Evolutionary conservation across 2,113 vertebrate genomes (phyloP).

Genomic region (Bungarus multicinctus): DNA sequence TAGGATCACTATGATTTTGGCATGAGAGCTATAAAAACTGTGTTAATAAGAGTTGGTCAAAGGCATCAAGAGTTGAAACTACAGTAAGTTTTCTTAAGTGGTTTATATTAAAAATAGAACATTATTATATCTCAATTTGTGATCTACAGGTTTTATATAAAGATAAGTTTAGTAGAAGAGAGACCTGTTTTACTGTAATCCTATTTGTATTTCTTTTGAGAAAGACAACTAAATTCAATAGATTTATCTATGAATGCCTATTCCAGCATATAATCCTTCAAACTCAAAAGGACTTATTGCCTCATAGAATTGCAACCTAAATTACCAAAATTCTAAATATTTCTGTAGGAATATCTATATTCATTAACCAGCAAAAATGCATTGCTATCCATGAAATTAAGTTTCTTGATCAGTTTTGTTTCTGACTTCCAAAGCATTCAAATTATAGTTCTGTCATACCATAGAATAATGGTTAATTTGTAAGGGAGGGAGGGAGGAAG

Average conservation of each 20-base stretch:
- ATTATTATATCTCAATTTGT: background rate
- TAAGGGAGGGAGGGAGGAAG: background rate
- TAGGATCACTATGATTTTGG: conserved; percentile 72
- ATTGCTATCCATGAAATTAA: background rate
- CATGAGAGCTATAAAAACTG: conserved; percentile 67
- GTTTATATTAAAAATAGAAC: background rate
- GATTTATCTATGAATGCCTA: background rate
- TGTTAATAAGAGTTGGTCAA: conserved; percentile 61
- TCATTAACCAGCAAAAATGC: background rate
- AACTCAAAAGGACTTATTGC: background rate
- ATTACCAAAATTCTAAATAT: background rate
- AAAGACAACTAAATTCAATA: background rate
- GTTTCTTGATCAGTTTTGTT: background rate
- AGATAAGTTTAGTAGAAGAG: background rate
- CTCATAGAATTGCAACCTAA: background rate
- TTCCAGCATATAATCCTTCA: background rate
- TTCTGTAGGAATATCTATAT: background rate
- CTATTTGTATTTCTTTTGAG: background rate
- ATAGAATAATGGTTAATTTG: background rate
- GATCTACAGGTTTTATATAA: background rate
- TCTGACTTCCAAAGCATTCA: background rate
- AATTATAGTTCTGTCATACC: background rate
- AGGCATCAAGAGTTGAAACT: conserved; percentile 53
- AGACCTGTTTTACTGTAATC: background rate
- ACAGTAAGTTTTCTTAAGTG: conserved; percentile 48